A percentile compares a stretch with the other conserved stretches of the same genome.
Conservation (phyloP, 2,113 vertebrate genomes). For the Actenoides hombroni region DNA sequence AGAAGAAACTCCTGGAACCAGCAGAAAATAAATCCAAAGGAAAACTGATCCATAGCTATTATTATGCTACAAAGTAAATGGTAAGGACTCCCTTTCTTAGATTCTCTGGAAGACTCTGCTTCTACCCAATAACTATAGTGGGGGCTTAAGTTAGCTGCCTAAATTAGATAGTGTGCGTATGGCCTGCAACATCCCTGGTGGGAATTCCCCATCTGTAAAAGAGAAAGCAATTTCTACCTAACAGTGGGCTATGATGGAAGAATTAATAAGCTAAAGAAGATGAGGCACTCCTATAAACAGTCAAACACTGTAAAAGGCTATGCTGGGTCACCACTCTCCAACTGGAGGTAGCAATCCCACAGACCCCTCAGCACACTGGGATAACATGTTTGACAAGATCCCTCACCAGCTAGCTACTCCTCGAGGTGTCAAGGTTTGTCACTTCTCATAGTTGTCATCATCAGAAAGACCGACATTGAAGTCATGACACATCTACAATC, state of each 20-base stretch:
- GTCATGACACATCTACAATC: not conserved
- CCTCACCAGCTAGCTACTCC: not conserved
- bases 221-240: constrained; percentile 23
- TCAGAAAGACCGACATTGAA: not conserved
- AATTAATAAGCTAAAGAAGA: constrained; percentile 9
- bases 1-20: not conserved
- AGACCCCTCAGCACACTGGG: not conserved
- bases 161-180: not conserved
- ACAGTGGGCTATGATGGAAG: not conserved
- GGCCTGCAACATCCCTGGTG: not conserved
- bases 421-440: not conserved
- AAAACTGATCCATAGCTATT: not conserved
- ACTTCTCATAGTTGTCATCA: not conserved
- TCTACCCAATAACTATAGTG: not conserved
- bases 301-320: not conserved
- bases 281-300: not conserved
- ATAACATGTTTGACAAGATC: not conserved
- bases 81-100: not conserved
- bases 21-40: not conserved
- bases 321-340: not conserved
- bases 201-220: constrained; percentile 43
- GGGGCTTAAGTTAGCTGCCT: not conserved
- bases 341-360: not conserved
- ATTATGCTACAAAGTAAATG: not conserved
- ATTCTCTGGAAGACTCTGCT: not conserved